A percentile compares a stretch with the other conserved stretches of the same genome.
These are phyloP conservation scores for Sphyrna mokarran DNA, from an alignment of 2,113 vertebrate genomes.

Conservation along the genomic window DNA sequence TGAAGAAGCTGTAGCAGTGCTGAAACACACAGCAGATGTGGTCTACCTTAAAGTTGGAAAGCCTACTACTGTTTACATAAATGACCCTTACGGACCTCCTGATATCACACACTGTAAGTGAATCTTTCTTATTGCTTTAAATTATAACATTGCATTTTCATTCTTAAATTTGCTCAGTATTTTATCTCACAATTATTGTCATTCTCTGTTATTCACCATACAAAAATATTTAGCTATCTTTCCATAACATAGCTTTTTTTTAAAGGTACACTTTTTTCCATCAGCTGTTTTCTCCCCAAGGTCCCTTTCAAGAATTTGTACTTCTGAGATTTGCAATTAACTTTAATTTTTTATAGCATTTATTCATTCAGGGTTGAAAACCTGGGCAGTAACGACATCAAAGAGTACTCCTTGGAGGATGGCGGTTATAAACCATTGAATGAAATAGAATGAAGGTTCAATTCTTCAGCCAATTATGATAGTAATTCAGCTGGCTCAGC, in stretches of 20 bases:
- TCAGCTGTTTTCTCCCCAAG: neutral
- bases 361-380: neutral
- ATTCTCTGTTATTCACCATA: neutral
- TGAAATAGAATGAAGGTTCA: neutral
- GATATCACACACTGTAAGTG: slow-evolving; percentile 93
- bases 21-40: slow-evolving; percentile 94
- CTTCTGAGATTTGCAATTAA: neutral
- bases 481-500: neutral
- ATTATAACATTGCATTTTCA: neutral
- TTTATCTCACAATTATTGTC: neutral
- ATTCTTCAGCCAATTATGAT: neutral
- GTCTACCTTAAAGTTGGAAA: slow-evolving; percentile 94
- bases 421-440: neutral
- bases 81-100: slow-evolving; percentile 88
- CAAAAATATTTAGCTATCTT: neutral
- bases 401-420: neutral
- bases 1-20: slow-evolving; percentile 88
- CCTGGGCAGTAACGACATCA: neutral
- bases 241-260: neutral
- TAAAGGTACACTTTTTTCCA: neutral
- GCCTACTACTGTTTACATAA: slow-evolving; percentile 88
- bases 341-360: neutral
- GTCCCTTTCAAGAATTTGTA: neutral
- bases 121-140: neutral
- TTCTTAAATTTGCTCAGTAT: neutral